Base-by-base conservation (phyloP, 2,113 vertebrate species). In the Apodemus speciosus region DNA sequence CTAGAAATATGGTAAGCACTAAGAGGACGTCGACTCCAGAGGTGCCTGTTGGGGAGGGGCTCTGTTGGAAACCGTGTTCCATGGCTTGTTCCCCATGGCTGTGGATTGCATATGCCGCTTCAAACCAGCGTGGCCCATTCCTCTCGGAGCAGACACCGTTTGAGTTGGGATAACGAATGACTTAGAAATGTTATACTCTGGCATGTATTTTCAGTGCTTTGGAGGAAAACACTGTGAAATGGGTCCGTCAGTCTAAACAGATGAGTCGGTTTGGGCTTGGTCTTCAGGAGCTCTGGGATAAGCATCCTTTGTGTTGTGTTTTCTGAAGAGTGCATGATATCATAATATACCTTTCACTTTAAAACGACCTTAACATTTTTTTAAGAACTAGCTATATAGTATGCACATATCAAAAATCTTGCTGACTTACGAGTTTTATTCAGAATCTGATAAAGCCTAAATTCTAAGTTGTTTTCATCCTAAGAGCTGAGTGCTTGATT, bases 71-170 rank as follows among this genome's bases (percentile, higher is more conserved):
- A 91, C 81, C 53, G 86, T 16, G 8, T 53, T 84, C 43, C 43
- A 35, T 72, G 91, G 51, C 56, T 77, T 93, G 40, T 49, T 64
- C 11, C 46, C 5, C 21, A 6, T 94, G 80, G n/a, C 80, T 89
- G 46, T 53, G 13, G 23, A 56, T 93, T 91, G 71, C 85, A 18
- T 92, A 6, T 93, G 51, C 23, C 53, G 64, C 2, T 88, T 11
- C 40, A 71, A 32, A 68, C 4, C 76, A 81, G 43, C 38, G 92
- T 53, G 56, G 62, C 30, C 53, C 64, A 53, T 93, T 75, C 66
- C 91, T 94, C 92, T 92, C 66, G 95, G 77, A 85, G 91, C 89
- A 53, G 79, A 93, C 72, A n/a, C 88, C 93, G 40, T 56, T 93
- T 91, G 40, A 69, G 53, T 81, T 94, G 43, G 30, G 13, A 69